Conservation (phyloP, 2,888 invertebrate genomes). For the Himalopsyche japonica region DNA sequence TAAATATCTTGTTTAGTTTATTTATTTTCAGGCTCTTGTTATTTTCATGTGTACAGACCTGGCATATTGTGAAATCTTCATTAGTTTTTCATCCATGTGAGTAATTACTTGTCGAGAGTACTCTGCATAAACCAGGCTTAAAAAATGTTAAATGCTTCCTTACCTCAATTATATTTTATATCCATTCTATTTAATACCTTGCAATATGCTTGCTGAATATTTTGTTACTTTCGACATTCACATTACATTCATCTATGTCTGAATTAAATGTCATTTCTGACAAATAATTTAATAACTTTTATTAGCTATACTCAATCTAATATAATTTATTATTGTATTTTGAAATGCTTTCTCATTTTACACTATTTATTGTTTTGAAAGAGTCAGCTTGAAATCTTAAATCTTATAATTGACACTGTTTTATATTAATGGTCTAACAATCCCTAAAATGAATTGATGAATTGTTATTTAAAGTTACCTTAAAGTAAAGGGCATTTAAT, state of each 20-base stretch:
- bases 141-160: too few relatives aligned
- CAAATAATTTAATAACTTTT: not conserved
- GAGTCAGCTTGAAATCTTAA: not conserved
- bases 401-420: not conserved
- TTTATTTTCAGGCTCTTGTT: not conserved
- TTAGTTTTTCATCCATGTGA: not conserved
- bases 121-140: not conserved
- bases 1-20: slow-evolving; percentile 1
- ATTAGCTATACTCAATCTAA: not conserved
- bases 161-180: too few relatives aligned
- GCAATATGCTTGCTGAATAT: too few relatives aligned
- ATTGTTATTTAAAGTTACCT: not conserved
- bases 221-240: too few relatives aligned
- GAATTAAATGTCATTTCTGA: too few relatives aligned
- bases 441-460: not conserved
- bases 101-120: not conserved
- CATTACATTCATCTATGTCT: too few relatives aligned
- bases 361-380: not conserved
- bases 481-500: not conserved
- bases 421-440: not conserved
- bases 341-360: not conserved
- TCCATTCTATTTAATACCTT: too few relatives aligned
- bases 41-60: not conserved
- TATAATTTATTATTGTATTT: not conserved
- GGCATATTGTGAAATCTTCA: not conserved